These are phyloP conservation scores for Camponotus floridanus DNA, from an alignment of 1,140 invertebrate genomes.

Conservation along the genomic window DNA sequence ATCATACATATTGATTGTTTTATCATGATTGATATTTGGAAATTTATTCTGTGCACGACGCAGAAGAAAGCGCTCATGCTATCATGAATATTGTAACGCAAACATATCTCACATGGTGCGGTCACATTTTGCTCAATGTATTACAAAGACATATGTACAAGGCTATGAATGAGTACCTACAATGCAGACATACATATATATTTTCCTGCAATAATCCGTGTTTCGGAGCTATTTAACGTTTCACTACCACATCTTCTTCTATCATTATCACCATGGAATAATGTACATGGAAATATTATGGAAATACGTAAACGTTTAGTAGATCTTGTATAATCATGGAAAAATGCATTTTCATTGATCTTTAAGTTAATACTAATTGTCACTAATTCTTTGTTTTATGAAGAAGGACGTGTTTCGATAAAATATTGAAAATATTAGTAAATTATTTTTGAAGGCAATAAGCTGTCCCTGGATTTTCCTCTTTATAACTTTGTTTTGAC, in stretches of 20 bases:
- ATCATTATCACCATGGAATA: slow-evolving; percentile 51
- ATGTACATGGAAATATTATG: not conserved
- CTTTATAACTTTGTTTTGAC: slow-evolving; percentile 58
- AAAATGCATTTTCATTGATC: not conserved
- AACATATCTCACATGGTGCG: slow-evolving; percentile 57
- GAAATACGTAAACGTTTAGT: not conserved
- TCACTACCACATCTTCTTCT: slow-evolving; percentile 62
- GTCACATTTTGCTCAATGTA: slow-evolving; percentile 64
- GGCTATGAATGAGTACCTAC: slow-evolving; percentile 55
- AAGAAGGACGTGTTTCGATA: not conserved
- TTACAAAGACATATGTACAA: slow-evolving; percentile 49
- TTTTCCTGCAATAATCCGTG: slow-evolving; percentile 35
- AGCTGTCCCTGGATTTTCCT: slow-evolving; percentile 45
- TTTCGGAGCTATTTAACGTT: slow-evolving; percentile 67
- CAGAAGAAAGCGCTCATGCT: slow-evolving; percentile 29
- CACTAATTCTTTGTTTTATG: not conserved
- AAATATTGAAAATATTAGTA: not conserved
- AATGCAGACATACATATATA: slow-evolving; percentile 51
- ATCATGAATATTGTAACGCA: slow-evolving; percentile 20
- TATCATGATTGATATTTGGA: not conserved
- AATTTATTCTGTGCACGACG: not conserved
- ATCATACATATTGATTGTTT: not conserved
- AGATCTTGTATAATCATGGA: not conserved
- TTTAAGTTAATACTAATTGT: not conserved
- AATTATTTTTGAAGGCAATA: not conserved